Evolutionary conservation across 2,888 invertebrate genomes (phyloP).

Genomic region (Balanococcus diminutus): DNA sequence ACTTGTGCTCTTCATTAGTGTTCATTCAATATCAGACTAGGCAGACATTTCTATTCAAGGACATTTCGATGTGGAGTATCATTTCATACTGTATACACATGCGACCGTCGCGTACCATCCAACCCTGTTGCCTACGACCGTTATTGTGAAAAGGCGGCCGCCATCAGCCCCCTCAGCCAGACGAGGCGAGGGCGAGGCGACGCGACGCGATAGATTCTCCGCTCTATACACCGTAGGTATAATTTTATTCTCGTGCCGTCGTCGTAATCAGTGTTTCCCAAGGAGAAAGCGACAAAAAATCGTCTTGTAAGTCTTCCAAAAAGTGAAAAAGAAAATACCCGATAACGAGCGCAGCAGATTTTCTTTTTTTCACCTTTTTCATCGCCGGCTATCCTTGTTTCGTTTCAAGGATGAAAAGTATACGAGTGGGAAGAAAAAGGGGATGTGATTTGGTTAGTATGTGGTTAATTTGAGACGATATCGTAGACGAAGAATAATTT

Average conservation of each 20-base stretch:
- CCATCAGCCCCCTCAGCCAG: background rate
- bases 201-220: background rate
- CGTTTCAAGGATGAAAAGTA: background rate
- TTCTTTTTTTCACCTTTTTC: background rate
- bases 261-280: background rate
- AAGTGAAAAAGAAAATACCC: background rate
- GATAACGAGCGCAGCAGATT: background rate
- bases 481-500: too few species aligned
- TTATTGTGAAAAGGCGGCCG: background rate
- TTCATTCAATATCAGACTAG: conserved; percentile 25
- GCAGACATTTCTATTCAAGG: conserved; percentile 12
- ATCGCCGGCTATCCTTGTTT: background rate
- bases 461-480: background rate
- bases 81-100: background rate
- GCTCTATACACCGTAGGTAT: background rate
- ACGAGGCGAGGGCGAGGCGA: background rate
- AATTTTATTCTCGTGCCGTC: conserved; percentile 1
- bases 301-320: background rate
- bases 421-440: background rate
- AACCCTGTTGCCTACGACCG: conserved; percentile 14
- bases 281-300: background rate
- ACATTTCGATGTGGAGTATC: background rate
- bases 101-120: background rate
- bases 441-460: background rate
- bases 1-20: conserved; percentile 17